A percentile compares a stretch with the other conserved stretches of the same genome.
These are phyloP conservation scores for Cheilosia urbana DNA, from an alignment of 2,888 invertebrate species.

Conservation along the genomic window DNA sequence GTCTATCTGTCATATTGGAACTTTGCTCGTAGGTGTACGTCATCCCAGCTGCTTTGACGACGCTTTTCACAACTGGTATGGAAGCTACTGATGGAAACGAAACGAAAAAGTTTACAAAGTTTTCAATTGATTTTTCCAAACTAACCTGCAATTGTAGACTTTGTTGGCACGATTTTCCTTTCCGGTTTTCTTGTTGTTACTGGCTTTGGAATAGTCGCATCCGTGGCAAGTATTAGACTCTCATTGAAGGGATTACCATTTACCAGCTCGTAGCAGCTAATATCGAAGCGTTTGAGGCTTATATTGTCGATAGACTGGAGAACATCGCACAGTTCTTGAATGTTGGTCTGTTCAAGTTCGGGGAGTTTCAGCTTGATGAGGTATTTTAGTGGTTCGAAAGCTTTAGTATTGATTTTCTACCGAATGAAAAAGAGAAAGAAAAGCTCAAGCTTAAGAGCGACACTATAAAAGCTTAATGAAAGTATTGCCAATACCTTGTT, in stretches of 20 bases:
- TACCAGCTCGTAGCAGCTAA: constrained; percentile 83
- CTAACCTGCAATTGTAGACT: constrained; percentile 28
- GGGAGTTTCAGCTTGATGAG: constrained; percentile 82
- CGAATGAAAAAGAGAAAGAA: constrained; percentile 51
- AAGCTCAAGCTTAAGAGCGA: constrained; percentile 65
- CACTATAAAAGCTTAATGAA: constrained; percentile 40
- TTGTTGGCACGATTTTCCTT: constrained; percentile 13
- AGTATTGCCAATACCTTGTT: constrained; percentile 78
- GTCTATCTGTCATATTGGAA: constrained; percentile 56
- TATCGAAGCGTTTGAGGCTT: constrained; percentile 81
- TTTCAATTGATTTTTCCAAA: constrained; percentile 35
- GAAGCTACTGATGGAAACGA: constrained; percentile 19
- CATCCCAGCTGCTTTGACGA: constrained; percentile 52
- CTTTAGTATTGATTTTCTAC: constrained; percentile 83
- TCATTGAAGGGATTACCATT: constrained; percentile 82
- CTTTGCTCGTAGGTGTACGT: constrained; percentile 47
- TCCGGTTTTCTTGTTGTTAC: constrained; percentile 5
- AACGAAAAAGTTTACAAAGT: constrained; percentile 19
- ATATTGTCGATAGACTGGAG: constrained; percentile 82
- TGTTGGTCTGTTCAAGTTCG: constrained; percentile 79
- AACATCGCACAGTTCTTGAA: constrained; percentile 81
- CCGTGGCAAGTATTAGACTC: constrained; percentile 80
- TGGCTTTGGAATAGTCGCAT: constrained; percentile 77
- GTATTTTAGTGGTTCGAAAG: constrained; percentile 82
- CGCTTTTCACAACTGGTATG: constrained; percentile 12